phyloP scores from a whole-genome alignment of 2,888 invertebrate genomes.

The Liopterus haemorrhoidalis region DNA sequence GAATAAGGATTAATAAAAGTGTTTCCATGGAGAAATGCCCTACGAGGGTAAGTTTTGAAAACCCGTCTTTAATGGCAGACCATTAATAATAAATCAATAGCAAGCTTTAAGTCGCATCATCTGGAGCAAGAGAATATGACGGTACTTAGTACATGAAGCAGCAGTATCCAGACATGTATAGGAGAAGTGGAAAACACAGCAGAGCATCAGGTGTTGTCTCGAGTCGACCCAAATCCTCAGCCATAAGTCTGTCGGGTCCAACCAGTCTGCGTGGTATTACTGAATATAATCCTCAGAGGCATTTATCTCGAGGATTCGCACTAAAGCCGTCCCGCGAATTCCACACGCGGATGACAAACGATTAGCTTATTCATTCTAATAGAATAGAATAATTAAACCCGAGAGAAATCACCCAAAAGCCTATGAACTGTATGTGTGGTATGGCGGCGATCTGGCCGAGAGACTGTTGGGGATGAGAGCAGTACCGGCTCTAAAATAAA shows the following conservation, averaged over 20 bases:
- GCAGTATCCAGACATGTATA: slow-evolving; percentile 13
- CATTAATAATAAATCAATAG: slow-evolving; percentile 44
- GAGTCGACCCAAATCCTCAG: slow-evolving; percentile 15
- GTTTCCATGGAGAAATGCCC: slow-evolving; percentile 6
- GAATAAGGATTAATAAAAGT: slow-evolving; percentile 19
- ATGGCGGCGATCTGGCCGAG: too few species aligned
- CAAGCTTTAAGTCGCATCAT: not conserved
- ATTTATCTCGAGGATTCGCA: slow-evolving; percentile 17
- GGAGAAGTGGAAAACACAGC: slow-evolving; percentile 16
- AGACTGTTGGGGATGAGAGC: too few species aligned
- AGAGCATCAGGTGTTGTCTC: slow-evolving; percentile 19
- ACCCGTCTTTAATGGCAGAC: slow-evolving; percentile 39
- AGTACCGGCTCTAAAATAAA: too few species aligned
- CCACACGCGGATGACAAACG: slow-evolving; percentile 17
- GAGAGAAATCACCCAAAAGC: slow-evolving; percentile 17
- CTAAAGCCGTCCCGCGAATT: slow-evolving; percentile 8
- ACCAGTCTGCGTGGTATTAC: slow-evolving; percentile 15
- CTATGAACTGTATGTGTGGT: too few species aligned
- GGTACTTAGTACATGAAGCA: not conserved
- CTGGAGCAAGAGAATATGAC: not conserved
- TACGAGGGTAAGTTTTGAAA: slow-evolving; percentile 16
- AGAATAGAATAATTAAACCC: slow-evolving; percentile 22
- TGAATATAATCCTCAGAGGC: slow-evolving; percentile 20
- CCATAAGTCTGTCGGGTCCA: slow-evolving; percentile 21
- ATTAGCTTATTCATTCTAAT: slow-evolving; percentile 21